Conservation (phyloP, 2,888 invertebrate genomes). For the Microdon myrmicae region DNA sequence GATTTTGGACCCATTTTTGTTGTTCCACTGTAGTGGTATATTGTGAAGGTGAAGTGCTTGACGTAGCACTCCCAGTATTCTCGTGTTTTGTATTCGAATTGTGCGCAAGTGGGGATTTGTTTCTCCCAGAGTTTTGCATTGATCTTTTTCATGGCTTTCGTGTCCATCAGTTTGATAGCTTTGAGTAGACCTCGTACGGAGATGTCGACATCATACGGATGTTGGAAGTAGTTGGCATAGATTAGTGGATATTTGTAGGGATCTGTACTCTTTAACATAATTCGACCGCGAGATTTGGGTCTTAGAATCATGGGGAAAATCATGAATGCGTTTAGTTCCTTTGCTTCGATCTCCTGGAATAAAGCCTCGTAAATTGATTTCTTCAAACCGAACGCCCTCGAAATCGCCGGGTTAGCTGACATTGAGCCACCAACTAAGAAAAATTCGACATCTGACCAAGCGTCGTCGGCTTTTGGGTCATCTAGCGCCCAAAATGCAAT, state of each 20-base stretch:
- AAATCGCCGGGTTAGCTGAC: conserved; percentile 65
- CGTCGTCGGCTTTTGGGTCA: conserved; percentile 67
- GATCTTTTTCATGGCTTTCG: conserved; percentile 69
- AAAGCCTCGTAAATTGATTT: conserved; percentile 66
- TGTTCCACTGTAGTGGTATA: conserved; percentile 74
- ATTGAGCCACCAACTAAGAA: conserved; percentile 72
- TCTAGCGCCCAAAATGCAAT: conserved; percentile 74
- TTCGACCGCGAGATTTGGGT: conserved; percentile 75
- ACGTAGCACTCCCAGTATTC: conserved; percentile 76
- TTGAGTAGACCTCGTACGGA: conserved; percentile 72
- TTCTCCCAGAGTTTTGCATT: conserved; percentile 70
- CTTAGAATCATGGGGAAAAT: conserved; percentile 74
- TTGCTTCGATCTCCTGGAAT: conserved; percentile 65
- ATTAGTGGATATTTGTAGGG: conserved; percentile 75
- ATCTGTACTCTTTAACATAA: conserved; percentile 73
- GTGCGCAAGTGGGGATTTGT: conserved; percentile 72
- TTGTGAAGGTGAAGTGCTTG: conserved; percentile 71
- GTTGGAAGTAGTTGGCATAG: conserved; percentile 75
- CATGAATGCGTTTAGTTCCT: conserved; percentile 68
- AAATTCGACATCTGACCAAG: conserved; percentile 77
- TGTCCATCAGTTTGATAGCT: conserved; percentile 68
- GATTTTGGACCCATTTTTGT: conserved; percentile 74
- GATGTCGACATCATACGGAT: conserved; percentile 73
- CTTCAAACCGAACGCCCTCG: conserved; percentile 68
- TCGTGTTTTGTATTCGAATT: conserved; percentile 68